Conservation (phyloP, 2,797 vertebrate genomes). For the Taeniopygia guttata region DNA sequence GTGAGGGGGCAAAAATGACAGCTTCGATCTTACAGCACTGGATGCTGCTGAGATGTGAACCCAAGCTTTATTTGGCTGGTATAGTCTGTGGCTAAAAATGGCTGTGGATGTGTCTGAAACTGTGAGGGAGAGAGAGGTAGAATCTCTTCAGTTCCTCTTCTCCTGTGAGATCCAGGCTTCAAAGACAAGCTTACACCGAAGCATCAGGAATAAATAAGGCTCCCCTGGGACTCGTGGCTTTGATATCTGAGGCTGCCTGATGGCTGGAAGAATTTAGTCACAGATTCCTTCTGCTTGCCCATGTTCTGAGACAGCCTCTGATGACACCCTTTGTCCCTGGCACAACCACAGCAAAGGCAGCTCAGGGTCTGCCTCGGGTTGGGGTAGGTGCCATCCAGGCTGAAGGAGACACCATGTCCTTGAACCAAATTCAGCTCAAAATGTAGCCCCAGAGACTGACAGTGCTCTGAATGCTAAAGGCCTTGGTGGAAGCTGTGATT, state of each 20-base stretch:
- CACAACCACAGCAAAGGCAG: neutral
- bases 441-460: neutral
- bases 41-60: neutral
- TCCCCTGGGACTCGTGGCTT: neutral
- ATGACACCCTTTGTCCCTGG: neutral
- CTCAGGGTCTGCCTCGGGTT: neutral
- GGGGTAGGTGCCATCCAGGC: neutral
- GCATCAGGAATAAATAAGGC: slow-evolving; percentile 30
- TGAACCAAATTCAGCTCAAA: neutral
- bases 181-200: slow-evolving; percentile 23
- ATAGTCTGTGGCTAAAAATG: neutral
- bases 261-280: neutral
- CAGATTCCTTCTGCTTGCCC: neutral
- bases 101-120: neutral
- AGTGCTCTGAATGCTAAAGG: neutral
- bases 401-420: neutral
- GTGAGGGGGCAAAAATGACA: slow-evolving; percentile 1
- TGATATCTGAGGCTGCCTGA: slow-evolving; percentile 1
- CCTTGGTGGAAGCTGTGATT: neutral
- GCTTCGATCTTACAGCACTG: neutral
- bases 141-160: neutral
- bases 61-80: neutral
- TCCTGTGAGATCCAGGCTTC: neutral
- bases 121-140: neutral
- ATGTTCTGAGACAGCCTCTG: neutral